A percentile compares a stretch with the other conserved stretches of the same genome.
These are phyloP conservation scores for Pachypsylla venusta DNA, from an alignment of 1,140 invertebrate species.

Conservation along the genomic window DNA sequence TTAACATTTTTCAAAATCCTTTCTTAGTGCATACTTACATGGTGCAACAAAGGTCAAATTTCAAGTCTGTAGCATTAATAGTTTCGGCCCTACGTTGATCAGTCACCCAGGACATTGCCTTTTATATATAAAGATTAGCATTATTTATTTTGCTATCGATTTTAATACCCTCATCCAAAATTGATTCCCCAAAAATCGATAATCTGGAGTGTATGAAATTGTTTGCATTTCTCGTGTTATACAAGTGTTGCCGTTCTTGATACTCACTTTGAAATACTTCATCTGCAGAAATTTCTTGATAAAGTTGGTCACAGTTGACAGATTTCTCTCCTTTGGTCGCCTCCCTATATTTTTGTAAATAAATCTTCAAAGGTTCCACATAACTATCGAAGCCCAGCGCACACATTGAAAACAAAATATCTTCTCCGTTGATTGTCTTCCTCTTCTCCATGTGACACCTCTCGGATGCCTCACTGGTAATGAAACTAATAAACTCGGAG, in stretches of 20 bases:
- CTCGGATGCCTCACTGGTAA: conserved; percentile 96
- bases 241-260: not conserved
- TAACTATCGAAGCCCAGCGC: conserved; percentile 97
- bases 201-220: too few species aligned
- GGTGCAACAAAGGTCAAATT: too few species aligned
- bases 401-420: conserved; percentile 93
- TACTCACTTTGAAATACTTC: conserved; percentile 24
- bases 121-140: too few species aligned
- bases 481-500: conserved; percentile 98
- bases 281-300: conserved; percentile 24
- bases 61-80: too few species aligned
- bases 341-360: conserved; percentile 94
- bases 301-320: conserved; percentile 19
- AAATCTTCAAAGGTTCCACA: conserved; percentile 90
- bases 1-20: too few species aligned
- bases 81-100: too few species aligned
- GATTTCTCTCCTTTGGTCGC: conserved; percentile 27
- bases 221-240: too few species aligned
- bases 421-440: conserved; percentile 99
- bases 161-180: too few species aligned
- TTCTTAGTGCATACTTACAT: too few species aligned
- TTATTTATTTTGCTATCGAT: too few species aligned
- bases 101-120: too few species aligned
- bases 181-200: too few species aligned
- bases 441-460: conserved; percentile 93